Conservation (phyloP, 2,888 invertebrate genomes). For the Leucophenga maculata region DNA sequence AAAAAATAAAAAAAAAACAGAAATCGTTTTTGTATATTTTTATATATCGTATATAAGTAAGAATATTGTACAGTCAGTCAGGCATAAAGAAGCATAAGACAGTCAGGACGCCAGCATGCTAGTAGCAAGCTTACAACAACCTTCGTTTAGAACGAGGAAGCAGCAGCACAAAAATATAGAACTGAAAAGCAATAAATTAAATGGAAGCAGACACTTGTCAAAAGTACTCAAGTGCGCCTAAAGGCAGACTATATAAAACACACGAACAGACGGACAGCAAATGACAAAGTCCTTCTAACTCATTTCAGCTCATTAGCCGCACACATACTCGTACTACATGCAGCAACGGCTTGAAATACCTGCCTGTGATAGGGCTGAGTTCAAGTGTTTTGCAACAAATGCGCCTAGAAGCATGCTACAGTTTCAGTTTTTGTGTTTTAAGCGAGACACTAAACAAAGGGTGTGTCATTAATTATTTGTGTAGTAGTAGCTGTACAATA, state of each 20-base stretch:
- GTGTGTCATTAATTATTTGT: neutral
- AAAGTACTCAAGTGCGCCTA: slow-evolving; percentile 34
- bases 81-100: slow-evolving; percentile 35
- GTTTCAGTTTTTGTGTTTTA: neutral
- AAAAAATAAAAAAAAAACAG: slow-evolving; percentile 32
- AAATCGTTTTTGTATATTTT: too few relatives aligned
- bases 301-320: neutral
- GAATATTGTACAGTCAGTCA: neutral
- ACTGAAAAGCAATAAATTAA: slow-evolving; percentile 48
- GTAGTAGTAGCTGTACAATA: too few relatives aligned
- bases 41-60: too few relatives aligned
- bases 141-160: slow-evolving; percentile 28
- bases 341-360: neutral
- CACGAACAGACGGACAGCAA: neutral
- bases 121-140: slow-evolving; percentile 37
- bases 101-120: neutral
- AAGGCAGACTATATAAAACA: neutral
- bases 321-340: neutral
- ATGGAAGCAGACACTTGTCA: slow-evolving; percentile 56
- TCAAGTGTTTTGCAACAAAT: neutral
- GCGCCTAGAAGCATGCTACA: neutral
- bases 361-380: too few relatives aligned
- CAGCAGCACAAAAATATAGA: neutral
- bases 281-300: neutral
- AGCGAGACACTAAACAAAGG: neutral